Base-by-base conservation (phyloP, 2,797 vertebrate species). In the Ceyx erithaca region DNA sequence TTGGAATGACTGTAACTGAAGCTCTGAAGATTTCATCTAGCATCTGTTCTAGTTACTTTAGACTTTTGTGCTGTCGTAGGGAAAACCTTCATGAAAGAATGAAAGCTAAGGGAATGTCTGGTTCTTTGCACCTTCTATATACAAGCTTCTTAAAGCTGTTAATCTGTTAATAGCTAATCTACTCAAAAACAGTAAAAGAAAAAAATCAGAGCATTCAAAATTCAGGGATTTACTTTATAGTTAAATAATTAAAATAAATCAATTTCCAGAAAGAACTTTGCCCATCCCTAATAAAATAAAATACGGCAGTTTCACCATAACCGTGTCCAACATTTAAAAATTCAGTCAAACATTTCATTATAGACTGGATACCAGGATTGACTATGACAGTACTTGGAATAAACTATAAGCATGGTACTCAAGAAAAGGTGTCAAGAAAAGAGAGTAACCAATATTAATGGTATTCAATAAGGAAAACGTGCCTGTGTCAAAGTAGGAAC, bases 401-500 rank as follows among this genome's bases (percentile, higher is more conserved):
- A 85, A 90, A 85, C 75, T 64, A n/a, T 20, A 70, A 89, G 48
- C 0, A 0, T 19, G 31, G 48, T 75, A 69, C 16, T 40, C 17
- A 55, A 49, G 22, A 83, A 90, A 71, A 83, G 58, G 72, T 45
- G 35, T 84, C 31, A 80, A 85, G 66, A 87, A 57, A 14, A 82
- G 40, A 77, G 46, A 88, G 54, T 78, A 94, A 94, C 77, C 61
- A 90, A 55, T 69, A 89, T 90, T 90, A 95, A 90, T 93, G 71
- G 72, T 35, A 55, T 92, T 96, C 94, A 94, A 80, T 93, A 92
- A 69, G 13, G 25, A 80, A 96, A 92, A 75, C 9, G 4, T 77
- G 69, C 91, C 91, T 93, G 81, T 92, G 84, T 85, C 75, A 92
- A 93, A 91, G 85, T 66, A 90, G 81, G 88, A 94, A 87, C 64